Conservation (phyloP, 2,113 vertebrate genomes). For the Meles meles region DNA sequence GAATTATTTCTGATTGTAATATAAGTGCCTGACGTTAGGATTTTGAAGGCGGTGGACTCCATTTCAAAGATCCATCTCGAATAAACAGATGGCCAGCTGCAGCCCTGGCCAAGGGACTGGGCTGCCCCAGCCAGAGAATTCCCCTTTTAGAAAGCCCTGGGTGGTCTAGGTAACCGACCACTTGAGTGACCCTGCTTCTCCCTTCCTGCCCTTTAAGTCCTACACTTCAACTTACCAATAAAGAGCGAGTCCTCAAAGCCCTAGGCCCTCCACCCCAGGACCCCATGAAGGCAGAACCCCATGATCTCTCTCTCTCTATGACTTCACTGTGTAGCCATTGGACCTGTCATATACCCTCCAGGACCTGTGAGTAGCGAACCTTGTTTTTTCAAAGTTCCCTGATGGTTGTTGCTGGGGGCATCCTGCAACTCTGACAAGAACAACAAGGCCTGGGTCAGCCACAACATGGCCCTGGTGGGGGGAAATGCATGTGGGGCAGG, state of each 20-base stretch:
- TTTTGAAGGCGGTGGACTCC: not conserved
- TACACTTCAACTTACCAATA: not conserved
- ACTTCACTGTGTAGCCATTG: no score
- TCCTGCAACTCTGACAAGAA: not conserved
- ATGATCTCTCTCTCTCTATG: not conserved
- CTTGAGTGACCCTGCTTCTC: not conserved
- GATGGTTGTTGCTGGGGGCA: not conserved
- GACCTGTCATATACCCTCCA: not conserved
- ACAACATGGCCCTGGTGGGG: not conserved
- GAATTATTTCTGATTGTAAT: not conserved
- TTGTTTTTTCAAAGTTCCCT: not conserved
- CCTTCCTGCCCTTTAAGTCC: not conserved
- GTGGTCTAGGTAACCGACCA: not conserved
- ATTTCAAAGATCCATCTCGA: not conserved
- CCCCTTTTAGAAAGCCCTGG: not conserved
- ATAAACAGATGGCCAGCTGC: not conserved
- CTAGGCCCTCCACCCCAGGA: not conserved
- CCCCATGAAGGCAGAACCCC: not conserved
- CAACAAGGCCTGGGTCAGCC: no score
- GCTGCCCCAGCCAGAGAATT: rapidly evolving
- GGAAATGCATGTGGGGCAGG: not conserved
- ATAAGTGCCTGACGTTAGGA: not conserved
- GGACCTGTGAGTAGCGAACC: not conserved
- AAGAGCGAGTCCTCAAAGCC: not conserved
- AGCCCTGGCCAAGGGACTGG: not conserved